phyloP scores from a whole-genome alignment of 2,113 vertebrate species.

The Struthidea cinerea region DNA sequence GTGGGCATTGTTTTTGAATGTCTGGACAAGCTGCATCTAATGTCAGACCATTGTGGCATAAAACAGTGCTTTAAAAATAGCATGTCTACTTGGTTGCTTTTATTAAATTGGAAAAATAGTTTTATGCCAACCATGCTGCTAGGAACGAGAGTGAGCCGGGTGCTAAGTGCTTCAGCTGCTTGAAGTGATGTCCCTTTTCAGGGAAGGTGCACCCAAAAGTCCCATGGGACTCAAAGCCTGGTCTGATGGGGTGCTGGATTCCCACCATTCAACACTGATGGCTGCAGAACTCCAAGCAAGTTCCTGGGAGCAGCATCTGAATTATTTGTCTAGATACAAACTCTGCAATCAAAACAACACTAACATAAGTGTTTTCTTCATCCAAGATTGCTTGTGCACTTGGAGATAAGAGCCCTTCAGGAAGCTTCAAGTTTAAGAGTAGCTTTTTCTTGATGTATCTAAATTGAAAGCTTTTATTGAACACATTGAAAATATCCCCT shows the following conservation, averaged over 20 bases:
- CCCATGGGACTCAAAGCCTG: not conserved
- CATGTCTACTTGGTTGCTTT: not conserved
- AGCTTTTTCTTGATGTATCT: slow-evolving; percentile 23
- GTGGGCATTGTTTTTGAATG: slow-evolving; percentile 41
- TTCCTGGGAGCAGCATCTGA: not conserved
- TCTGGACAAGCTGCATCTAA: slow-evolving; percentile 35
- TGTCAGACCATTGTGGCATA: slow-evolving; percentile 39
- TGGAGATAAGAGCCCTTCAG: slow-evolving; percentile 31
- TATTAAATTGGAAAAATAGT: not conserved
- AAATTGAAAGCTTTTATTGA: slow-evolving; percentile 35
- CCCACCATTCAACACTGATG: accelerated
- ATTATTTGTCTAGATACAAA: not conserved
- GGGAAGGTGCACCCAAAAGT: not conserved
- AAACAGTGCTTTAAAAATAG: slow-evolving; percentile 45
- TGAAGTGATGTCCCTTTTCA: not conserved
- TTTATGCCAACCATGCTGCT: not conserved
- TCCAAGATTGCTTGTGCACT: not conserved
- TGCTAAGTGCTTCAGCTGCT: not conserved
- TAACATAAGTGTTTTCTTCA: slow-evolving; percentile 9
- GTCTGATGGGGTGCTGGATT: not conserved
- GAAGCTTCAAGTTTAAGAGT: slow-evolving; percentile 26
- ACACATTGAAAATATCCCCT: slow-evolving; percentile 15
- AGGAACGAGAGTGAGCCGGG: not conserved
- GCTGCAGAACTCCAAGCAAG: not conserved
- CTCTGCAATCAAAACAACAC: not conserved